Conservation (phyloP, 30 jellyfish, hydroid and myxozoan genomes). For the Chironex yamaguchii region DNA sequence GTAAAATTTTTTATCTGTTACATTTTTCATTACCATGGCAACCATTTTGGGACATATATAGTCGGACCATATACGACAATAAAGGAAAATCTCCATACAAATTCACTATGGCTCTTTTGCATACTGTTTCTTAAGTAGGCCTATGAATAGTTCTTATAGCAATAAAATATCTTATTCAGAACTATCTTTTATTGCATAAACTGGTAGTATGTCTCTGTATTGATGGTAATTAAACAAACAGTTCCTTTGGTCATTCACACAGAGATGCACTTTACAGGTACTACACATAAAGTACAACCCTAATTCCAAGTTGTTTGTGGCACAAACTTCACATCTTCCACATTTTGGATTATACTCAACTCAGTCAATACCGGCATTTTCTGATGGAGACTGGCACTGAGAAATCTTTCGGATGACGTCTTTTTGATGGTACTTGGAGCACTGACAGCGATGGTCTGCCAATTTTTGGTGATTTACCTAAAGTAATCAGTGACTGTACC, state of each 20-base stretch:
- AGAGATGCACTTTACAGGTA: constrained; percentile 63
- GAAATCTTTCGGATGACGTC: constrained; percentile 58
- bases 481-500: constrained; percentile 73
- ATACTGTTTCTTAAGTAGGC: not conserved
- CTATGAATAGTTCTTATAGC: no score
- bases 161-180: no score
- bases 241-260: constrained; percentile 54
- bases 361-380: constrained; percentile 73
- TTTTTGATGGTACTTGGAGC: constrained; percentile 33
- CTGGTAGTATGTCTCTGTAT: not conserved
- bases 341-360: constrained; percentile 49
- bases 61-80: not conserved
- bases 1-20: not conserved
- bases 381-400: constrained; percentile 58
- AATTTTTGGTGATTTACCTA: constrained; percentile 74
- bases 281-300: constrained; percentile 58
- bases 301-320: constrained; percentile 51
- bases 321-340: constrained; percentile 87
- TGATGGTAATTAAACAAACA: constrained; percentile 69
- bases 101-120: not conserved
- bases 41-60: not conserved
- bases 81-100: not conserved
- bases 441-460: constrained; percentile 77
- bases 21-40: not conserved
- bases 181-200: no score